These are phyloP conservation scores for Mycogona germanica DNA, from an alignment of 2,888 invertebrate genomes.

Conservation along the genomic window DNA sequence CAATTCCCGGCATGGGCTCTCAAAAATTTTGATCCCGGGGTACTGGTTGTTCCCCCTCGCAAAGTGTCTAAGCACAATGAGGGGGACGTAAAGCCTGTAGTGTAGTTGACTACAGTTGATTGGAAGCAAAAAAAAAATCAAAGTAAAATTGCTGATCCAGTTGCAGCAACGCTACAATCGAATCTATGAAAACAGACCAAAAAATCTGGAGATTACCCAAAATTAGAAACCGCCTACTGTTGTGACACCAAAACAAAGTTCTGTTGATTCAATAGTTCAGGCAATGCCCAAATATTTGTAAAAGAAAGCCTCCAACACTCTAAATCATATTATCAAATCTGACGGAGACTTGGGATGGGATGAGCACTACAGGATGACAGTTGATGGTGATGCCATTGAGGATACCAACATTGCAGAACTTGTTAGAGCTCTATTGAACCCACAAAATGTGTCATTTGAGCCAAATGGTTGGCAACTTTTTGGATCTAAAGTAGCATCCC, in stretches of 20 bases:
- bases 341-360: not conserved
- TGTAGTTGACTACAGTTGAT: no score
- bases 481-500: not conserved
- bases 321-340: not conserved
- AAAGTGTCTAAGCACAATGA: no score
- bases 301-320: not conserved
- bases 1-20: no score
- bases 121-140: no score
- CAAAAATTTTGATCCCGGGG: no score
- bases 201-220: no score
- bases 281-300: not conserved
- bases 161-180: not conserved
- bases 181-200: no score
- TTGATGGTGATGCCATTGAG: not conserved
- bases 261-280: not conserved
- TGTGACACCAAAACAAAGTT: not conserved
- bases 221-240: no score
- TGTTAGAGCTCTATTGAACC: not conserved
- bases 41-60: no score
- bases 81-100: no score
- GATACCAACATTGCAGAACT: not conserved
- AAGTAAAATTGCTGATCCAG: not conserved
- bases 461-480: not conserved
- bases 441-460: not conserved
- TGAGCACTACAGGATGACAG: not conserved